phyloP scores from a whole-genome alignment of 2,113 vertebrate genomes.

The Crotalus tigris region DNA sequence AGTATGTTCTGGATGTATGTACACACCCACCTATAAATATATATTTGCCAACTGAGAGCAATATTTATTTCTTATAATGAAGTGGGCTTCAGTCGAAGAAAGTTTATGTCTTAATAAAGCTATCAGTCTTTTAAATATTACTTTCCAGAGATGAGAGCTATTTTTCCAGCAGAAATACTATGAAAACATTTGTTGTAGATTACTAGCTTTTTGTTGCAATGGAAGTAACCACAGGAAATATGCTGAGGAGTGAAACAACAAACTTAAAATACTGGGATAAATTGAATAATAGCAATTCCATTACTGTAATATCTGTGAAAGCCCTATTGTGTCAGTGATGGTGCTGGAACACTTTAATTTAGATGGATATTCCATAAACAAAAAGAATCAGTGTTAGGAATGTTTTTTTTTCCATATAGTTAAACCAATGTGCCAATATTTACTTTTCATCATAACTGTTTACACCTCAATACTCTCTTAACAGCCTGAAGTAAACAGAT shows the following conservation, averaged over 20 bases:
- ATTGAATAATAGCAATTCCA: neutral
- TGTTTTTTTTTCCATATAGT: neutral
- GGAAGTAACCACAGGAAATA: slow-evolving; percentile 16
- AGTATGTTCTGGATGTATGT: neutral
- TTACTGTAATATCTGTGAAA: slow-evolving; percentile 3
- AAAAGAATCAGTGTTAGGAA: neutral
- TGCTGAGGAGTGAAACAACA: neutral
- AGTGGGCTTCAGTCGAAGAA: neutral
- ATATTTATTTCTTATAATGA: neutral
- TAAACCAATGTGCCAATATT: slow-evolving; percentile 32
- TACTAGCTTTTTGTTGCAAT: slow-evolving; percentile 20
- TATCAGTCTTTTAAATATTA: neutral
- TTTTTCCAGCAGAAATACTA: neutral
- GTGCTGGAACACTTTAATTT: slow-evolving; percentile 23
- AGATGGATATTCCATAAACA: neutral
- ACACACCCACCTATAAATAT: neutral
- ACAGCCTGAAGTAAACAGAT: slow-evolving; percentile 13
- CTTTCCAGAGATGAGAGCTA: neutral
- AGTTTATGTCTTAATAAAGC: neutral
- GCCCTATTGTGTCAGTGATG: neutral
- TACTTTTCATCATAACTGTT: slow-evolving; percentile 1
- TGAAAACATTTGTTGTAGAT: slow-evolving; percentile 17
- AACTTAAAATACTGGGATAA: neutral
- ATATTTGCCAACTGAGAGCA: neutral
- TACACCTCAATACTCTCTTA: neutral